phyloP scores from a whole-genome alignment of 2,797 vertebrate species.

The Platalea minor region DNA sequence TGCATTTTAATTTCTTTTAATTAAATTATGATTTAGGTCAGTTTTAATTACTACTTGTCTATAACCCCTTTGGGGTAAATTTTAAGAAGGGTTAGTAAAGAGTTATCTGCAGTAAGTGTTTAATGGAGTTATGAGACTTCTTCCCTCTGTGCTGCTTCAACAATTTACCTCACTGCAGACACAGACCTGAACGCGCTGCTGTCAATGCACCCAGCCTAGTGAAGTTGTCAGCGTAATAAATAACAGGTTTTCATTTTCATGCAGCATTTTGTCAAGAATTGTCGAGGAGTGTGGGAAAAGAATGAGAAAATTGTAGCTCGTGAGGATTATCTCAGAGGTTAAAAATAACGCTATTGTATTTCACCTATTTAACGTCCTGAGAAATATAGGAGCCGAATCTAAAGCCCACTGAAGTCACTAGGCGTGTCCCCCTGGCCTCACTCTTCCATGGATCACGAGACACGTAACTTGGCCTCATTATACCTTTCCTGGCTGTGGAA shows the following conservation, averaged over 20 bases:
- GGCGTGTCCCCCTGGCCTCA: neutral
- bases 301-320: neutral
- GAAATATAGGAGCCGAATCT: neutral
- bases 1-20: constrained; percentile 65
- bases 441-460: neutral
- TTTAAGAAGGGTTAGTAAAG: constrained; percentile 41
- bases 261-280: neutral
- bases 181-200: neutral
- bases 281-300: neutral
- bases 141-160: neutral
- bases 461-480: neutral
- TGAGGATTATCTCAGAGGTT: neutral
- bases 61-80: constrained; percentile 33
- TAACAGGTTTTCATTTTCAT: constrained; percentile 4
- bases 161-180: neutral
- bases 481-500: neutral
- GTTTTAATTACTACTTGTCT: constrained; percentile 63
- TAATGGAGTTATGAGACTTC: constrained; percentile 4
- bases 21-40: constrained; percentile 68
- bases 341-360: constrained; percentile 2
- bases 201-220: neutral
- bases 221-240: neutral
- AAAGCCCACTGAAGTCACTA: neutral
- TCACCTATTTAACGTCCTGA: neutral
- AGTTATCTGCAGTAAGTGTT: constrained; percentile 30